Evolutionary conservation across 2,888 invertebrate species (phyloP), one percentile per base, ranked within the genome.

Genomic region (Morinoia aosen): DNA sequence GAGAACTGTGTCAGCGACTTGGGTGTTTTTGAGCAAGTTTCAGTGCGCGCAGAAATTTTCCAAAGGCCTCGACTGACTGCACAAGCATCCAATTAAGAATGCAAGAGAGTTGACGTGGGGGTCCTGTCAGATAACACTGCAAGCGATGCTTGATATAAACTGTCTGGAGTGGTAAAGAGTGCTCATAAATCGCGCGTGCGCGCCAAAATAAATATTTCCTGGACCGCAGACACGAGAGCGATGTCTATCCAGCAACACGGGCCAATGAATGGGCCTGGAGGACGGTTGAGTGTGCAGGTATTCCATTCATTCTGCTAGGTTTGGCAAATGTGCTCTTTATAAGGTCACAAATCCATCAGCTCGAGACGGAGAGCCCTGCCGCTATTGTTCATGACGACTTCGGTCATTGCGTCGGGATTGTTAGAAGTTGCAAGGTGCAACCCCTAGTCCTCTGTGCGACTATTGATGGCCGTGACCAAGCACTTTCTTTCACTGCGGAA

Each of bases 401-500:
- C 14, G 61, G 61, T 33, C 33, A 33, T 76, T 76, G 76, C 76
- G 76, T 76, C 33, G 76, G 76, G 76, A 33, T 76, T 76, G 76
- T 25, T 76, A 76, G 76, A 76, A 76, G 76, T 33, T 33, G 33
- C 76, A 76, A 76, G 19, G 25, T 76, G 76, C 76, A 76, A 33
- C 76, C 76, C 33, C 25, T 33, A 76, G 76, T 76, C 76, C 33
- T 33, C 25, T 76, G 25, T 57, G 57, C 19, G 57, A 93, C 57
- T 93, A 93, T 93, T 93, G 93, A 93, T 93, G 93, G 33, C 93
- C 93, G 57, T 93, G 93, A 93, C 93, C 40, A 93, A 93, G 93
- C 93, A 93, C 93, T 93, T 93, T 93, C 93, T 93, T 93, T 93
- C 93, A 93, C 57, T 57, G n/a, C 4, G 57, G 48, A 56, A 93